These are phyloP conservation scores for Urocyon cinereoargenteus DNA, from an alignment of 2,797 vertebrate species.

Conservation along the genomic window DNA sequence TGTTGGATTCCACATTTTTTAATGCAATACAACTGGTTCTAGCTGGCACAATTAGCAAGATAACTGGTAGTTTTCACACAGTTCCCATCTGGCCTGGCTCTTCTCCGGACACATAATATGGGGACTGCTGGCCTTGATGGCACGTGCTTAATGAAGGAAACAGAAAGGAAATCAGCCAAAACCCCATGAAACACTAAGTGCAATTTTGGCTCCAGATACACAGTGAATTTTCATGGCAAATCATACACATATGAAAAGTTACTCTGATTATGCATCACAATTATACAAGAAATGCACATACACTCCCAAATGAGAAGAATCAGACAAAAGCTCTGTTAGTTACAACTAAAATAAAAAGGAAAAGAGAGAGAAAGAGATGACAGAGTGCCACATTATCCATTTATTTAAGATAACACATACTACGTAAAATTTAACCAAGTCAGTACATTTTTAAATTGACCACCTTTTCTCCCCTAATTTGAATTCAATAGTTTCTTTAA, in stretches of 20 bases:
- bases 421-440: not conserved
- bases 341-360: not conserved
- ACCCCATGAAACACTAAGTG: constrained; percentile 67
- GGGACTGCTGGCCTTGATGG: constrained; percentile 68
- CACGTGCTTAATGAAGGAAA: constrained; percentile 75
- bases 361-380: not conserved
- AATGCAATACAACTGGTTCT: constrained; percentile 76
- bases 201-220: constrained; percentile 59
- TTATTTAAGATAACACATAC: not conserved
- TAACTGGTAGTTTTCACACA: constrained; percentile 77
- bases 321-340: not conserved
- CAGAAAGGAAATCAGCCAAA: constrained; percentile 75
- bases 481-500: constrained; percentile 10
- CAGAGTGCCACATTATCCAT: not conserved
- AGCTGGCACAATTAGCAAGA: constrained; percentile 77
- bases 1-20: constrained; percentile 69
- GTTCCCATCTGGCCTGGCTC: constrained; percentile 79
- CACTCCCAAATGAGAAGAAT: not conserved
- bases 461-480: not conserved
- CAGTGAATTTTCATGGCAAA: constrained; percentile 57
- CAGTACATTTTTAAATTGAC: not conserved
- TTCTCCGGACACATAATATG: constrained; percentile 65
- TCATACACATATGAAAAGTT: not conserved
- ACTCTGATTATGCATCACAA: not conserved
- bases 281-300: constrained; percentile 18